Evolutionary conservation across 2,888 invertebrate species (phyloP), one percentile per base, ranked within the genome.

Genomic region (Fissipunctia ypsillon): DNA sequence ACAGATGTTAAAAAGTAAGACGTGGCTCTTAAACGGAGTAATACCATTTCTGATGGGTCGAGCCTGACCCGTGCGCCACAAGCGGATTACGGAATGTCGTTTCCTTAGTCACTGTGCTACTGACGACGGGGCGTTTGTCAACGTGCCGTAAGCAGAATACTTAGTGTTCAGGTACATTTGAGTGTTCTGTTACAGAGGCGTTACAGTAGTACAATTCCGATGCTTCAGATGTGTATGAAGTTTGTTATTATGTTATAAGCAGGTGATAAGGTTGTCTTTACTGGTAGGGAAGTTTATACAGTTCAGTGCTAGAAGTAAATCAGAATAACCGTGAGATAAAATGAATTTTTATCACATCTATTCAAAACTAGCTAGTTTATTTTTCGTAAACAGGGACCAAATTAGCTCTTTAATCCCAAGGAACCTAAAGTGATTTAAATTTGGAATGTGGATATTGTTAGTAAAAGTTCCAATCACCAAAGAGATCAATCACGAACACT

Each of bases 51-150:
- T 75, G 82, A 82, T 80, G 83, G 83, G 82, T 81, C 75, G 73
- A 71, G 84, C 78, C 84, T 88, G 90, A 90, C 90, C 90, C 89
- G 86, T 66, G 31, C 76, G 81, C 90, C 91, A 85, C 91, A 91
- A 92, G 90, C 91, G 90, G 93, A 92, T 93, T 93, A 92, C 88
- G 81, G 81, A 78, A 81, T 82, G 84, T 84, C 84, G 78, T 76
- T 79, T 77, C 83, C 85, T 86, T 75, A 78, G 83, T 74, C 74
- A 81, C 70, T 22, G 66, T 69, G 67, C 57, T 28, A 57, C 70
- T 61, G 70, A 45, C 69, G 83, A 78, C 70, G 84, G 84, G 78
- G 81, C 83, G 89, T 90, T 89, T 91, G 90, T 91, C 89, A 90
- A 87, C 88, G 90, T 85, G 78, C 73, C 73, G 75, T 81, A 80